A percentile compares a stretch with the other conserved stretches of the same genome.
Conservation (phyloP, 2,888 invertebrate species). For the Diabrotica balteata region DNA sequence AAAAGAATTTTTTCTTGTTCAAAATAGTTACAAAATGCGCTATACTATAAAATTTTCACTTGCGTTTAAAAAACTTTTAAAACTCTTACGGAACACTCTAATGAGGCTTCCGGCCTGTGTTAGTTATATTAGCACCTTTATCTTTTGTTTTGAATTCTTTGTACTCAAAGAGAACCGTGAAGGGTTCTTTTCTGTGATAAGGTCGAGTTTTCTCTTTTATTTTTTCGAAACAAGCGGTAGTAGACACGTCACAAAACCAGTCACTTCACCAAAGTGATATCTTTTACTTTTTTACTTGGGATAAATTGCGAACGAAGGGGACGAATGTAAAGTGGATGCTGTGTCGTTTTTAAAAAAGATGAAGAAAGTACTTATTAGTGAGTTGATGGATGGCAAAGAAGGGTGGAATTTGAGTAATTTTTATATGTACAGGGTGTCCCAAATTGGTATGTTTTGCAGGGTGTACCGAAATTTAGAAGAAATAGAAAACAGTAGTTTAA, state of each 20-base stretch:
- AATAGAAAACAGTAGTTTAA: too few relatives aligned
- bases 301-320: constrained; percentile 31
- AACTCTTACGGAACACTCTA: constrained; percentile 23
- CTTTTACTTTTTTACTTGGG: constrained; percentile 32
- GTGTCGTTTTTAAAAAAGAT: constrained; percentile 5
- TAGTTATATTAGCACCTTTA: constrained; percentile 46
- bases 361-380: not conserved
- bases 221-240: constrained; percentile 21
- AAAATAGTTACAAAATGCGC: too few relatives aligned
- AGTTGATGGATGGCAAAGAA: not conserved
- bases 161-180: constrained; percentile 37
- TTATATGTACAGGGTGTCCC: too few relatives aligned
- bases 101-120: constrained; percentile 38
- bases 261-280: constrained; percentile 41
- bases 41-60: not conserved
- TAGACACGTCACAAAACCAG: constrained; percentile 29
- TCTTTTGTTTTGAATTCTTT: constrained; percentile 46
- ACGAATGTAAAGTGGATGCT: constrained; percentile 24
- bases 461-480: too few relatives aligned
- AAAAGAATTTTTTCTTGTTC: too few relatives aligned
- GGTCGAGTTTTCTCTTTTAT: constrained; percentile 35
- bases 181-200: constrained; percentile 33
- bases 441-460: too few relatives aligned
- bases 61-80: constrained; percentile 4
- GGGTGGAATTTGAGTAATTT: constrained; percentile 6